Evolutionary conservation across 2,113 vertebrate genomes (phyloP), one percentile per base, ranked within the genome.

Genomic region (Pangasianodon gigas): DNA sequence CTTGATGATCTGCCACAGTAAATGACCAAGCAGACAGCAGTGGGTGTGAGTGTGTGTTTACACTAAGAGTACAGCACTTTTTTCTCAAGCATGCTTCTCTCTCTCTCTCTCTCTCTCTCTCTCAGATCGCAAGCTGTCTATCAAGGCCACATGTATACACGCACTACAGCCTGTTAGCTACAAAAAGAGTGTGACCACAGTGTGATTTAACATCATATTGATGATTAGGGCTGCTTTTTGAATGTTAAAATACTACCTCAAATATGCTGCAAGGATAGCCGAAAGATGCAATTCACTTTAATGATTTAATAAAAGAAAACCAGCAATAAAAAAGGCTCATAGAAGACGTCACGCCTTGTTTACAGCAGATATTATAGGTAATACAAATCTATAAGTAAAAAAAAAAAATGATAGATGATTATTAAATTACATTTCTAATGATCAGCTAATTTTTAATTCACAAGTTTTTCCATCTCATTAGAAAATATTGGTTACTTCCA

Each of bases 1-100:
- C 51, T 85, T 95, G 94, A 94, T 95, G 95, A 94, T 95, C 93
- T 93, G 94, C 94, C 94, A 95, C 93, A 93, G 94, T 95, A 94
- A 95, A 94, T 91, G 93, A 93, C 90, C 26, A 19, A 91, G 75
- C 41, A 89, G 88, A 71, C 88, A 44, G 84, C 77, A 86, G 85
- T 79, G 46, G 58, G 37, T 74, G 77, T 48, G 54, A 41, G 82
- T 54, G 87, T 85, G 82, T 89, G 89, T 90, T 74, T 89, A 87
- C 85, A 54, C 65, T 81, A 84, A 85, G 62, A 84, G 54, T 86
- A 69, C 67, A 74, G 60, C 69, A 51, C 86, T 71, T 52, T 60
- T 88, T 86, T 71, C 87, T 86, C 51, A 81, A 54, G 88, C 44
- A 11, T 54, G 46, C 67, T 79, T 56, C 62, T 58, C 71, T 89